phyloP scores from a whole-genome alignment of 2,113 vertebrate genomes.

The Trogon melanurus region DNA sequence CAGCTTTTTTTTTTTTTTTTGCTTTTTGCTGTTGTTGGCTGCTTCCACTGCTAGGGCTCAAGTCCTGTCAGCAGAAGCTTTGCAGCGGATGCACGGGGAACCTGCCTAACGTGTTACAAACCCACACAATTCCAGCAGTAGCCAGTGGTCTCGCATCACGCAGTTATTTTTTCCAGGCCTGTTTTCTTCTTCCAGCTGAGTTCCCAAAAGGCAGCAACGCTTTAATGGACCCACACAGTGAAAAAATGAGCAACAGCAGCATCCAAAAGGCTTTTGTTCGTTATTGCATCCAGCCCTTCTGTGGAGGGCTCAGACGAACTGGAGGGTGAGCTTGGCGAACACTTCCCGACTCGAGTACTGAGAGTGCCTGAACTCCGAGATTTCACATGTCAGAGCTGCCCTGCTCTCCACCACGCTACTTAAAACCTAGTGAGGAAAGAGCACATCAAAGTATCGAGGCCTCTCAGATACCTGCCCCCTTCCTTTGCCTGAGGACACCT shows the following conservation, averaged over 20 bases:
- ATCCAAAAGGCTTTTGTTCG: constrained; percentile 33
- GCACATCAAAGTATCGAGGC: neutral
- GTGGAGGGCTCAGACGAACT: neutral
- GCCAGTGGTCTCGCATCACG: constrained; percentile 39
- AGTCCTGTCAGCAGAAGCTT: constrained; percentile 44
- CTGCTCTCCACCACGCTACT: accelerated
- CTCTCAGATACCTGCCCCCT: neutral
- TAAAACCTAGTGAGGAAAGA: neutral
- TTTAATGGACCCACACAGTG: constrained; percentile 49
- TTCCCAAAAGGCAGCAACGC: constrained; percentile 46
- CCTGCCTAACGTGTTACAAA: constrained; percentile 29
- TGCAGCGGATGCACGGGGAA: neutral
- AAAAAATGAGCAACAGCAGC: constrained; percentile 49
- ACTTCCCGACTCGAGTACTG: neutral
- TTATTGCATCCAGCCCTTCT: constrained; percentile 49
- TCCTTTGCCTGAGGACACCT: neutral
- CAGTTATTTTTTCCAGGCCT: constrained; percentile 51
- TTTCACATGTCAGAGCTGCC: neutral
- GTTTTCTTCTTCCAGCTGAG: constrained; percentile 66
- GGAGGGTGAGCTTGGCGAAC: neutral
- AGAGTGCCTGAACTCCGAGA: neutral
- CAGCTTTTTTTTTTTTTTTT: neutral
- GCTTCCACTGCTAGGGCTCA: neutral
- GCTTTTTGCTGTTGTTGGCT: neutral
- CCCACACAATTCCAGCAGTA: constrained; percentile 34